These are phyloP conservation scores for Scaptodrosophila lebanonensis DNA, from an alignment of 1,140 invertebrate species.

Conservation along the genomic window DNA sequence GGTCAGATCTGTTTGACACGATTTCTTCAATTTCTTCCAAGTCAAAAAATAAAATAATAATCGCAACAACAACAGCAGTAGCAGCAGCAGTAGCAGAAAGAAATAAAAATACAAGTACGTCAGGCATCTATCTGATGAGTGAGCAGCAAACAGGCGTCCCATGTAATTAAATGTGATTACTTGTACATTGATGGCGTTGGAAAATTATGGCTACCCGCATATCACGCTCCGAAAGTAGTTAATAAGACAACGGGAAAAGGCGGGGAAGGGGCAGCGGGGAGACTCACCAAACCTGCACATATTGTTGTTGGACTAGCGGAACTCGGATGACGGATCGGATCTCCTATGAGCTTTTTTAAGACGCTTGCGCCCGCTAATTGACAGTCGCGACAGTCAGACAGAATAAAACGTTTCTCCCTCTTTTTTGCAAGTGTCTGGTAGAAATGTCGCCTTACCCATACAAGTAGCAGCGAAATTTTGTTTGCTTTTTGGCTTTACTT, in stretches of 20 bases:
- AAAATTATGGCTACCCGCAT: too few species aligned
- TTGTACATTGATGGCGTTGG: slow-evolving; percentile 46
- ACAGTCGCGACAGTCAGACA: slow-evolving; percentile 16
- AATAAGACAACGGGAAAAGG: not conserved
- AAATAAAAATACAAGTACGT: slow-evolving; percentile 16
- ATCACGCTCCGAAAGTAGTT: too few species aligned
- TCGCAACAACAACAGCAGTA: slow-evolving; percentile 8
- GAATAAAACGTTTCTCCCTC: slow-evolving; percentile 9
- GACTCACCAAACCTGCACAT: too few species aligned
- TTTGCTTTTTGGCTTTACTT: slow-evolving; percentile 17
- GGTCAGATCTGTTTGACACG: slow-evolving; percentile 54
- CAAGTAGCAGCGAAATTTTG: slow-evolving; percentile 22
- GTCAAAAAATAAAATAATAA: too few species aligned
- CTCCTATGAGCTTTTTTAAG: too few species aligned
- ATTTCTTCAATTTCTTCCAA: slow-evolving; percentile 51
- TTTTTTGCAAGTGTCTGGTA: slow-evolving; percentile 22
- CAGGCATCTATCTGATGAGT: slow-evolving; percentile 1
- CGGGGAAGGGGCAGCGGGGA: slow-evolving; percentile 1
- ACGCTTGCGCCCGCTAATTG: slow-evolving; percentile 28
- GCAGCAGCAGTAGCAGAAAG: not conserved
- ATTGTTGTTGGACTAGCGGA: too few species aligned
- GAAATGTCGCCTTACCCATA: slow-evolving; percentile 41
- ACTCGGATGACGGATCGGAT: too few species aligned
- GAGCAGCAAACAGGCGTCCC: slow-evolving; percentile 25
- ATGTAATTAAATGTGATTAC: slow-evolving; percentile 62